Evolutionary conservation across 1,140 invertebrate species (phyloP), one percentile per base, ranked within the genome.

Genomic region (Phenacoccus solenopsis): DNA sequence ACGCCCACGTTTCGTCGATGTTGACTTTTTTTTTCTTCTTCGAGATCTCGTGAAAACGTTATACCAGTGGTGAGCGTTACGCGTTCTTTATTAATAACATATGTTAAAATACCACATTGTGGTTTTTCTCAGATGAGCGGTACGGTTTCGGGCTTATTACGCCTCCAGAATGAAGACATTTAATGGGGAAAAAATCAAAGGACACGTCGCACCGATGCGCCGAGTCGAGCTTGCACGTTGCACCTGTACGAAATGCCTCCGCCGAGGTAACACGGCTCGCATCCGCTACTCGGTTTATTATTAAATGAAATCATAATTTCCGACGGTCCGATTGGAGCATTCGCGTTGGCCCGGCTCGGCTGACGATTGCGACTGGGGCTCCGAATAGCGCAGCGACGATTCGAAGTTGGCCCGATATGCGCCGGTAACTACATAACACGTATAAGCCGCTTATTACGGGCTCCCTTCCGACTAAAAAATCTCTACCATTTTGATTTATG

Each of bases 361-460:
- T n/a, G n/a, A n/a, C n/a, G n/a, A n/a, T n/a, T n/a, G n/a, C n/a
- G n/a, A n/a, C n/a, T n/a, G n/a, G n/a, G n/a, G n/a, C n/a, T n/a
- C n/a, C n/a, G 30, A 32, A 49, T 49, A 16, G 38, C 13, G 20
- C 13, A 49, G 38, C 38, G 20, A 27, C 59, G 20, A 20, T 59
- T 59, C 7, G 20, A 64, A 64, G 59, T 64, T 64, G 59, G 59
- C 59, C 20, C 20, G 59, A 64, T 64, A 64, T 64, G 59, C 59
- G 59, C 59, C 59, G 59, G 59, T 64, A 64, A 64, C 59, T 64
- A 64, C 59, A 64, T 64, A 64, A 64, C 59, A 64, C 59, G 25
- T 64, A 64, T 38, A 38, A 3, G 22, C 59, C 22, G 59, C 59
- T 64, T 22, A 64, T 64, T 64, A 64, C 25, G 25, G n/a, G 59